Percentiles rank a stretch among this genome's conserved stretches.
phyloP scores from a whole-genome alignment of 2,797 vertebrate genomes.

The Melanogrammus aeglefinus region DNA sequence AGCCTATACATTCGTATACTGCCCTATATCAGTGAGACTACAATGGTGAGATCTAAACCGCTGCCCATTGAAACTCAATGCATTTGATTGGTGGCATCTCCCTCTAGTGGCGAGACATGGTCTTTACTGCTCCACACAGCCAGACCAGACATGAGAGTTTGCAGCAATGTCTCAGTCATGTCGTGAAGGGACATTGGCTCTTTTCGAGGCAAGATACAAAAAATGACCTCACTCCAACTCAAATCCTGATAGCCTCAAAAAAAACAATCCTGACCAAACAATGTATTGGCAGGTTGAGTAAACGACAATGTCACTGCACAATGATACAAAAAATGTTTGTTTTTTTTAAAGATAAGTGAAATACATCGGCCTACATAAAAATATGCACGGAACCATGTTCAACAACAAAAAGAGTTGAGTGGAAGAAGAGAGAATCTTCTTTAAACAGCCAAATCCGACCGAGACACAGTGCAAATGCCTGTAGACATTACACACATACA shows the following conservation, averaged over 20 bases:
- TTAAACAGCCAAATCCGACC: not conserved
- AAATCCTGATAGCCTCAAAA: not conserved
- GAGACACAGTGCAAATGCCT: not conserved
- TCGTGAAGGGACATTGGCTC: not conserved
- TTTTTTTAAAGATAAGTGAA: not conserved
- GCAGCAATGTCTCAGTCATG: not conserved
- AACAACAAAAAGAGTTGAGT: not conserved
- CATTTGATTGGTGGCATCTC: constrained; percentile 32
- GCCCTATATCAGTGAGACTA: not conserved
- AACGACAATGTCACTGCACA: not conserved
- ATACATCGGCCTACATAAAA: not conserved
- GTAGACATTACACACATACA: not conserved
- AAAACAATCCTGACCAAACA: not conserved
- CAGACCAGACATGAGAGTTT: constrained; percentile 16
- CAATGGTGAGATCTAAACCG: not conserved
- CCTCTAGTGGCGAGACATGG: constrained; percentile 39
- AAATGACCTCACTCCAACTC: not conserved
- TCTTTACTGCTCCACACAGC: not conserved
- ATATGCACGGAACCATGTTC: not conserved
- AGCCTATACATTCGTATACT: not conserved
- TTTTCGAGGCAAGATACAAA: not conserved
- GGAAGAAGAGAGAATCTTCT: not conserved
- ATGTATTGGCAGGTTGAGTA: not conserved
- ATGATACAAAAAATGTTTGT: not conserved
- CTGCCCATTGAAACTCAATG: not conserved